A percentile compares a stretch with the other conserved stretches of the same genome.
Conservation (phyloP, 23 tunicate species). For the Phallusia fumigata region DNA sequence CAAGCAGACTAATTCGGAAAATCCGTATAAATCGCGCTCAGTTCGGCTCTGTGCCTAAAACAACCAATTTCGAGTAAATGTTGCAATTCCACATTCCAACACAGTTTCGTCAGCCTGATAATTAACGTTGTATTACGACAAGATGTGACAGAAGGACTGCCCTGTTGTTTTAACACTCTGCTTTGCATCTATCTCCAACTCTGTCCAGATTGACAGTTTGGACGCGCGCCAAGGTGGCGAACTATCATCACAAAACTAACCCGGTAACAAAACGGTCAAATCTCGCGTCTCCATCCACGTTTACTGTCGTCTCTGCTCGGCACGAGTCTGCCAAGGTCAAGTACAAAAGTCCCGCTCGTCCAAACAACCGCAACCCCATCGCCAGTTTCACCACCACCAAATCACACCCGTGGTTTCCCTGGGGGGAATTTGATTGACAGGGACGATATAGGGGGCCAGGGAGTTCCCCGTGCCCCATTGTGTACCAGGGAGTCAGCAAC, state of each 20-base stretch:
- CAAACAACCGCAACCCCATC: neutral
- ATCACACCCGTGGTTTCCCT: neutral
- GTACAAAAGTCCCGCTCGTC: neutral
- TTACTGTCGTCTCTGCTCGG: neutral
- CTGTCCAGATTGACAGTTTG: no score
- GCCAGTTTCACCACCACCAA: neutral
- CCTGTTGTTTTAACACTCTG: no score
- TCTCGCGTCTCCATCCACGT: neutral
- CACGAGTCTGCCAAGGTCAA: neutral
- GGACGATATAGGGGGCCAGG: neutral
- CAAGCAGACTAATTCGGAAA: neutral
- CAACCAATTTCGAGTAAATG: no score
- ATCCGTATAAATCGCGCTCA: no score
- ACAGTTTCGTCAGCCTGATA: no score
- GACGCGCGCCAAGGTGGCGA: no score
- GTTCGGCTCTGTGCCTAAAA: no score
- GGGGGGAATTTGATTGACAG: constrained; percentile 1
- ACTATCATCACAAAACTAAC: neutral
- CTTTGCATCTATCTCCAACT: no score
- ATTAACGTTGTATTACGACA: no score
- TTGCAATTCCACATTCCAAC: no score
- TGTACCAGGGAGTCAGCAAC: no score
- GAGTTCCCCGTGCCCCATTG: neutral
- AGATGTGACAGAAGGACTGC: no score
- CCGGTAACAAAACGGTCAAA: neutral